Percentiles rank a stretch among this genome's conserved stretches.
Conservation (phyloP, 2,888 invertebrate species). For the Hyles lineata region DNA sequence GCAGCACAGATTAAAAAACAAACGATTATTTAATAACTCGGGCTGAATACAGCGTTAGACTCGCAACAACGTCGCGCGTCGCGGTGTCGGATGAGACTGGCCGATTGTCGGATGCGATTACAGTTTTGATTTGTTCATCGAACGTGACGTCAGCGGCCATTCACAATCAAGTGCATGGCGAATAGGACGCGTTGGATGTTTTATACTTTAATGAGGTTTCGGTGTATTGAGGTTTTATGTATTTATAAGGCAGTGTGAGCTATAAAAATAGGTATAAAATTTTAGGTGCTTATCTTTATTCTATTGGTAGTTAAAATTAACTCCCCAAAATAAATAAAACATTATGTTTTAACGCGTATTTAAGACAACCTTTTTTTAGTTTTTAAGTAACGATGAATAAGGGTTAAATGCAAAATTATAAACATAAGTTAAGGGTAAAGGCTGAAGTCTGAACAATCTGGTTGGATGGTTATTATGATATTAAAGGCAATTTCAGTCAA, state of each 20-base stretch:
- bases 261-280: too few relatives aligned
- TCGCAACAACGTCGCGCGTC: neutral
- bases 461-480: too few relatives aligned
- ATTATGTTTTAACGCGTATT: too few relatives aligned
- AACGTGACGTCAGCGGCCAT: slow-evolving; percentile 21
- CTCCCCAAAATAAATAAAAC: too few relatives aligned
- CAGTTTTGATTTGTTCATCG: slow-evolving; percentile 8
- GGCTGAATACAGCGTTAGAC: neutral
- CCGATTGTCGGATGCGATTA: slow-evolving; percentile 20
- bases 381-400: too few relatives aligned
- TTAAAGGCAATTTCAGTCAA: too few relatives aligned
- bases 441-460: too few relatives aligned
- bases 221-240: neutral
- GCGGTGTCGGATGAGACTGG: slow-evolving; percentile 21
- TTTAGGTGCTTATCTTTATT: too few relatives aligned
- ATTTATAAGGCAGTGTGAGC: neutral
- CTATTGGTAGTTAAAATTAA: too few relatives aligned
- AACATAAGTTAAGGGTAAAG: too few relatives aligned
- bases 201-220: neutral
- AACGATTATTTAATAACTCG: neutral
- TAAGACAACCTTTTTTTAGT: too few relatives aligned
- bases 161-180: slow-evolving; percentile 24
- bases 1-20: neutral
- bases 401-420: too few relatives aligned
- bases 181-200: neutral